Conservation (phyloP, 2,888 invertebrate species). For the Drosophila borborema region DNA sequence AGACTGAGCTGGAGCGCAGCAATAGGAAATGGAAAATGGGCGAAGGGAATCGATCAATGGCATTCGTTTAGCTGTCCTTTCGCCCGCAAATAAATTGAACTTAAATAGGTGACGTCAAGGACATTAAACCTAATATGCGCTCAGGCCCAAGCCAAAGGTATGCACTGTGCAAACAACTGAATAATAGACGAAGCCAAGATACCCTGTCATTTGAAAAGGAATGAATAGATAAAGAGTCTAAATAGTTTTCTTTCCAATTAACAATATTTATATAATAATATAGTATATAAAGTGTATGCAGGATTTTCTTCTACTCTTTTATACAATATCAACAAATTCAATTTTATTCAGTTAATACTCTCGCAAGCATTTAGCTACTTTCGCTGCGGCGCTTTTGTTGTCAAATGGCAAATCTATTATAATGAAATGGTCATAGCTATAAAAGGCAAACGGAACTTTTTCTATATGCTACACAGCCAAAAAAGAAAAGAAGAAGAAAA, state of each 20-base stretch:
- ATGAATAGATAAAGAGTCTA: not conserved
- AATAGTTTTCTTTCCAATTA: not conserved
- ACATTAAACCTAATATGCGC: conserved; percentile 70
- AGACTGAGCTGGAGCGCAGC: not conserved
- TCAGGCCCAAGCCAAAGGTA: conserved; percentile 42
- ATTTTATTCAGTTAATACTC: not conserved
- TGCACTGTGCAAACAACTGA: not conserved
- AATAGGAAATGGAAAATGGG: conserved; percentile 17
- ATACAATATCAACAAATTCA: not conserved
- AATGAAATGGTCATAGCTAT: conserved; percentile 11
- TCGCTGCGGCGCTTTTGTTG: not conserved
- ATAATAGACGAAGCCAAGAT: not conserved
- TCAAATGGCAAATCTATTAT: conserved; percentile 7
- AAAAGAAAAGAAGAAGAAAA: not conserved
- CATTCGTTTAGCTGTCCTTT: conserved; percentile 59
- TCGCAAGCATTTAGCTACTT: not conserved
- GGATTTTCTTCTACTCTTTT: too few species aligned
- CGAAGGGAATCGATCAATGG: conserved; percentile 68
- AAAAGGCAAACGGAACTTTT: not conserved
- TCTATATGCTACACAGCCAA: conserved; percentile 1
- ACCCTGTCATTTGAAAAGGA: conserved; percentile 8
- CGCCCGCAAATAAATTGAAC: conserved; percentile 76
- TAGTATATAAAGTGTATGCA: too few species aligned
- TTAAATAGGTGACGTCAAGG: conserved; percentile 75
- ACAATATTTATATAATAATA: not conserved